Evolutionary conservation across 2,797 vertebrate genomes (phyloP).

Genomic region (Myotis daubentonii): DNA sequence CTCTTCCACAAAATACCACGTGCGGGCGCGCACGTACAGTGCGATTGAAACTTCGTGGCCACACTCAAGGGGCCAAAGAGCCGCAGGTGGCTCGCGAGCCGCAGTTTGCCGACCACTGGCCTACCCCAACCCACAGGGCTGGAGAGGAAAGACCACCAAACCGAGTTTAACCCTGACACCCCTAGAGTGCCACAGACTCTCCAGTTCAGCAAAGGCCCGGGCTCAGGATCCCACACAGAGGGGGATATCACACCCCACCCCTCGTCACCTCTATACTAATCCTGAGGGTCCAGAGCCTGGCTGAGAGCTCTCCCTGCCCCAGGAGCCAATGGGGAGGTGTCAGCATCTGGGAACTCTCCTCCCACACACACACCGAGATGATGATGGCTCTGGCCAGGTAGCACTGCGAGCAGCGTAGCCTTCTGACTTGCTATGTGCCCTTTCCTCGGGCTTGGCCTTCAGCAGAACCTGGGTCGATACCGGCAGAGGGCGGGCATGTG

Average conservation of each 20-base stretch:
- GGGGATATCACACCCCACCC: not conserved
- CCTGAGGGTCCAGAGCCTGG: not conserved
- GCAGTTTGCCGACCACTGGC: too few species aligned
- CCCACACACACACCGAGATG: not conserved
- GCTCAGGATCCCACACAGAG: not conserved
- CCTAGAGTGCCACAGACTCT: not conserved
- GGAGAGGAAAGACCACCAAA: not conserved
- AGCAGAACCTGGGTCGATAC: constrained; percentile 3
- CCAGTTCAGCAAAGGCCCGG: not conserved
- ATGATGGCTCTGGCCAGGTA: not conserved
- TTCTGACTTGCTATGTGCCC: not conserved
- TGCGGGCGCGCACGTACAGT: too few species aligned
- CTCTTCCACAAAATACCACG: too few species aligned
- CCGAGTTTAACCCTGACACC: not conserved
- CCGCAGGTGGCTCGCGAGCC: too few species aligned
- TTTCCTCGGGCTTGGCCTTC: not conserved
- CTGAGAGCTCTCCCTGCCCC: not conserved
- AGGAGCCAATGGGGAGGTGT: not conserved
- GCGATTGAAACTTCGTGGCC: too few species aligned
- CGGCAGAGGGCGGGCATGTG: not conserved
- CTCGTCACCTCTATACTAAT: not conserved
- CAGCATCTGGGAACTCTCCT: not conserved
- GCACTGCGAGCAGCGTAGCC: not conserved
- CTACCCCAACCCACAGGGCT: not conserved
- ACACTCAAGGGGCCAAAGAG: too few species aligned